Evolutionary conservation across 2,797 vertebrate species (phyloP), one percentile per base, ranked within the genome.

Genomic region (Danio jaintianensis): DNA sequence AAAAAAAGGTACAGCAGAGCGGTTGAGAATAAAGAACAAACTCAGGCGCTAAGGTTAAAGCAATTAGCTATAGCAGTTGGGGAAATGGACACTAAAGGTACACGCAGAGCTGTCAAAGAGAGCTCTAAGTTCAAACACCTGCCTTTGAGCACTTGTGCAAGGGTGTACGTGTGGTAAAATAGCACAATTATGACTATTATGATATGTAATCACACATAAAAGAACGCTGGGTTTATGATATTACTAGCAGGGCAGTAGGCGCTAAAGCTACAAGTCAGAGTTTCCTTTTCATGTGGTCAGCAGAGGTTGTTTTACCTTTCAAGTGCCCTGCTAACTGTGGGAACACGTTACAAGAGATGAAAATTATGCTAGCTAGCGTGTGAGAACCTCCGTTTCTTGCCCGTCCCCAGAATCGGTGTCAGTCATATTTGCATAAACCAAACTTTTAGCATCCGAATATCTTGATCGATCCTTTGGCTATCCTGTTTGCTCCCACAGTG

Each of bases 161-260:
- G 38, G 81, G 20, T 77, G 59, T 67, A 69, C 20, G 48, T 80
- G 56, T 48, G 63, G 87, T 74, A 29, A 70, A 58, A 42, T 56
- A 36, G 56, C 80, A n/a, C 80, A 82, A 83, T 88, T 87, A 84
- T 78, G 63, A 64, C 38, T 53, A 59, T 85, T 86, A 84, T 50
- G 12, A 10, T 0, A 52, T 59, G 71, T 53, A 85, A 70, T 82
- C 72, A 53, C 11, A 63, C 76, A 50, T 64, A 53, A 83, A 77
- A 78, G 38, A 64, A 53, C 4, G 6, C 18, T 45, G 53, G 36
- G 6, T 40, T 72, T 40, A 36, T 40, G 16, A 55, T 70, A 71
- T 9, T 13, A 13, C 13, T 29, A 8, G 18, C 13, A 59, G 22
- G 71, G 43, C 42, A 61, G 6, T 78, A 48, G 12, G 53, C 16